A percentile compares a stretch with the other conserved stretches of the same genome.
phyloP scores from a whole-genome alignment of 2,888 invertebrate species.

The Helleia helle region DNA sequence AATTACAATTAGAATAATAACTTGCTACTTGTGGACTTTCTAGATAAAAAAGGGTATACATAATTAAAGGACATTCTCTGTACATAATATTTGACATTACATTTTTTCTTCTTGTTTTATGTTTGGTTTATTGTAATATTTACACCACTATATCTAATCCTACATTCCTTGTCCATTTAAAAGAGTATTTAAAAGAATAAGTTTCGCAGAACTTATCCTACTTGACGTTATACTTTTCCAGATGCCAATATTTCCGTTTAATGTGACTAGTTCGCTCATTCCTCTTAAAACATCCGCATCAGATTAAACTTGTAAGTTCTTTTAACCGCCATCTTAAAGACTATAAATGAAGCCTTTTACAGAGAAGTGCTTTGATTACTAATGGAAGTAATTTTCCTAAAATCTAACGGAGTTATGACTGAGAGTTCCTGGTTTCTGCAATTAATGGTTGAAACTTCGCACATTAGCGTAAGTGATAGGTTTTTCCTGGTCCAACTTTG shows the following conservation, averaged over 20 bases:
- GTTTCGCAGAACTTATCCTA: too few species aligned
- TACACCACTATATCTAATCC: too few species aligned
- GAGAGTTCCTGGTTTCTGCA: not conserved
- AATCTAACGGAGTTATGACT: constrained; percentile 2
- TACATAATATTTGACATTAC: too few species aligned
- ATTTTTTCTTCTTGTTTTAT: too few species aligned
- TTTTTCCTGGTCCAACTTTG: not conserved
- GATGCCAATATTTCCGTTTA: not conserved
- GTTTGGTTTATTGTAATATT: too few species aligned
- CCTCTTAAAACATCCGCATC: not conserved
- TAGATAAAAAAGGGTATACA: too few species aligned
- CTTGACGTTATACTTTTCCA: not conserved
- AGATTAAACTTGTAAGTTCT: constrained; percentile 2
- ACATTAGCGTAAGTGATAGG: constrained; percentile 1
- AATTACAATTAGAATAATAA: too few species aligned
- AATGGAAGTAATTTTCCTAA: constrained; percentile 4
- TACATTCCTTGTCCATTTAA: too few species aligned
- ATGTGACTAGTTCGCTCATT: not conserved
- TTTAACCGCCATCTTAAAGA: not conserved
- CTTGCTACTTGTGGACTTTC: too few species aligned
- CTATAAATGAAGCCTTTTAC: constrained; percentile 2
- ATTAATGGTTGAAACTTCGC: not conserved
- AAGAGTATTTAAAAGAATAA: too few species aligned
- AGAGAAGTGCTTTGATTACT: constrained; percentile 1
- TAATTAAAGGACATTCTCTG: too few species aligned